A percentile compares a stretch with the other conserved stretches of the same genome.
These are phyloP conservation scores for Mus spicilegus DNA, from an alignment of 2,113 vertebrate genomes.

Conservation along the genomic window DNA sequence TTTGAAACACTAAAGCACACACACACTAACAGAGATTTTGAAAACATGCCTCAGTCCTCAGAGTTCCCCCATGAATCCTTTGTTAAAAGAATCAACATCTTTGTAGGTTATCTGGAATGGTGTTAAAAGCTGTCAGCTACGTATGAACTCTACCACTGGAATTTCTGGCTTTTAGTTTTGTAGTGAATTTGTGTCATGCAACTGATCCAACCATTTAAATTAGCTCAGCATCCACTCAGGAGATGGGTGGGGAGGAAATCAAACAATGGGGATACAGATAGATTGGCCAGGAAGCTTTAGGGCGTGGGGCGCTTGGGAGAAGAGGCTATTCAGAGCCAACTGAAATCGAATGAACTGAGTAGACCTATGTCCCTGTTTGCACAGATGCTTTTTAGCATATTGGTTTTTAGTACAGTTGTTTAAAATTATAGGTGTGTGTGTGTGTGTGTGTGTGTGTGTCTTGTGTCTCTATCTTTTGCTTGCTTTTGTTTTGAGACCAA, in stretches of 20 bases:
- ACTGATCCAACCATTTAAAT: conserved; percentile 22
- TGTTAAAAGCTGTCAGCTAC: background rate
- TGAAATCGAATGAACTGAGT: conserved; percentile 24
- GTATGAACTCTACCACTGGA: background rate
- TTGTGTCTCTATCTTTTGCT: background rate
- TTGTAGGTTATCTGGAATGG: background rate
- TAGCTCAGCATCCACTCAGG: conserved; percentile 54
- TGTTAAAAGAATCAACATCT: background rate
- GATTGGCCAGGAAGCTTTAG: conserved; percentile 64
- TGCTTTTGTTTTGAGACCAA: background rate
- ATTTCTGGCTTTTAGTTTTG: conserved; percentile 31
- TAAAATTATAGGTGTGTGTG: background rate
- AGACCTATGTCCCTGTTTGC: background rate
- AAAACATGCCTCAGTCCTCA: background rate
- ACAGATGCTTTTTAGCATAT: background rate
- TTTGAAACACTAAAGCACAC: background rate
- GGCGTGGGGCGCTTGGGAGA: conserved; percentile 35
- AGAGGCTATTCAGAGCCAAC: conserved; percentile 49
- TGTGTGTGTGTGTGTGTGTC: background rate
- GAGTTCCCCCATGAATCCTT: too few relatives aligned
- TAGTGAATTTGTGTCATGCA: background rate
- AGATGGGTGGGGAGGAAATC: conserved; percentile 76
- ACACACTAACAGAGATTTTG: background rate
- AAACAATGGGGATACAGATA: conserved; percentile 72
- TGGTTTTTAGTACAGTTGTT: background rate